phyloP scores from a whole-genome alignment of 2,888 invertebrate genomes.

The Tigriopus californicus region DNA sequence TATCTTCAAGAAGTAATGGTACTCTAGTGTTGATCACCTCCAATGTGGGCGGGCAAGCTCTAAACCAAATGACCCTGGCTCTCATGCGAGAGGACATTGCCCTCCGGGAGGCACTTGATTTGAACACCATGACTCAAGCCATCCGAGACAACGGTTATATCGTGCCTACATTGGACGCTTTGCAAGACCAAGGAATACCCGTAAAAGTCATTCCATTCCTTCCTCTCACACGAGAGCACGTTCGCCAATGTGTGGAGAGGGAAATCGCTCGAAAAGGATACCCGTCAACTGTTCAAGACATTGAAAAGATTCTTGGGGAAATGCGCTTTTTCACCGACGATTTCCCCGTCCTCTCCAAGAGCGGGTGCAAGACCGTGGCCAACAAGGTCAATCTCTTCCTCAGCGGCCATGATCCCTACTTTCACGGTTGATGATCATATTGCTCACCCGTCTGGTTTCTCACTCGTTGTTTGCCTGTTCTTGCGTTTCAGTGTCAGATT shows the following conservation, averaged over 20 bases:
- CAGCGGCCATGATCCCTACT: not conserved
- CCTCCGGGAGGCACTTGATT: not conserved
- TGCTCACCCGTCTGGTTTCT: no score
- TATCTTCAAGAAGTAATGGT: not conserved
- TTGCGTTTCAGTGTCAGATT: no score
- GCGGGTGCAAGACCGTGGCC: not conserved
- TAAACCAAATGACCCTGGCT: not conserved
- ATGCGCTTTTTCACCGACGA: not conserved
- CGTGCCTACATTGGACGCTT: not conserved
- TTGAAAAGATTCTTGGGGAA: not conserved
- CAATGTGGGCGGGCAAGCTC: not conserved
- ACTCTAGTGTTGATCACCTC: conserved; percentile 1
- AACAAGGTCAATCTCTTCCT: not conserved
- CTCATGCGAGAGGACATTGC: not conserved
- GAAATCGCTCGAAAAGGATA: not conserved
- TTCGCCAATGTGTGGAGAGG: not conserved
- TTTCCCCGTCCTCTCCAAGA: not conserved
- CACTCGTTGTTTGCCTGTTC: no score
- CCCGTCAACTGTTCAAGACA: not conserved
- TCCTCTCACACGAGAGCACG: conserved; percentile 4
- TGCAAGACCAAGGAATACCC: not conserved
- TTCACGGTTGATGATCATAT: no score
- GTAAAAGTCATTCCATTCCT: conserved; percentile 1
- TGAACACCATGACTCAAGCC: not conserved
- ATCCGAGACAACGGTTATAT: not conserved